phyloP scores from a whole-genome alignment of 2,888 invertebrate species.

The Gnatocerus cornutus region DNA sequence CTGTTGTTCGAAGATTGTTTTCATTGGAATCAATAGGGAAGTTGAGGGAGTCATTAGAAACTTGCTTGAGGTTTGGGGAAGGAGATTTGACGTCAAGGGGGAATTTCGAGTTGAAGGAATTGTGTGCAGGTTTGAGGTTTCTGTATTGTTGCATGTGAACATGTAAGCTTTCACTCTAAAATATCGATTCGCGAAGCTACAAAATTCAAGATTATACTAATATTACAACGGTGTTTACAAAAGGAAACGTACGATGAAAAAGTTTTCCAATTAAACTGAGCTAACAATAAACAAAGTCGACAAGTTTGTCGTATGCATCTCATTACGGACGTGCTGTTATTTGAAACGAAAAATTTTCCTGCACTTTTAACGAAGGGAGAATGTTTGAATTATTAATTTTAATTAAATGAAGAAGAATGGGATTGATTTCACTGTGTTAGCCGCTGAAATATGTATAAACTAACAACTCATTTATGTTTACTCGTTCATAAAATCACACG shows the following conservation, averaged over 20 bases:
- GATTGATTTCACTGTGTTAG: too few species aligned
- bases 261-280: too few species aligned
- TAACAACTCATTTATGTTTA: background rate
- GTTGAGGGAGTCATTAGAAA: constrained; percentile 19
- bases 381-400: too few species aligned
- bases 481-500: constrained; percentile 16
- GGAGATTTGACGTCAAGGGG: constrained; percentile 9
- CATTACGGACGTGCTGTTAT: too few species aligned
- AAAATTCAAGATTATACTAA: background rate
- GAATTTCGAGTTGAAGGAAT: background rate
- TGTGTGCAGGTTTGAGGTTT: constrained; percentile 16
- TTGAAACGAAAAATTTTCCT: too few species aligned
- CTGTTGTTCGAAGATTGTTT: constrained; percentile 18
- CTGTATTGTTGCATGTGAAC: constrained; percentile 7
- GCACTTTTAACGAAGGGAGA: too few species aligned
- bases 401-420: too few species aligned
- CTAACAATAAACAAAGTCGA: too few species aligned
- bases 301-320: too few species aligned
- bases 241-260: too few species aligned
- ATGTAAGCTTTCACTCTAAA: background rate
- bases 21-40: constrained; percentile 26
- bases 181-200: constrained; percentile 3
- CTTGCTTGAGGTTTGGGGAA: constrained; percentile 8
- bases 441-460: background rate
- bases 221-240: background rate